phyloP scores from a whole-genome alignment of 2,113 vertebrate species.

The Pelodiscus sinensis region DNA sequence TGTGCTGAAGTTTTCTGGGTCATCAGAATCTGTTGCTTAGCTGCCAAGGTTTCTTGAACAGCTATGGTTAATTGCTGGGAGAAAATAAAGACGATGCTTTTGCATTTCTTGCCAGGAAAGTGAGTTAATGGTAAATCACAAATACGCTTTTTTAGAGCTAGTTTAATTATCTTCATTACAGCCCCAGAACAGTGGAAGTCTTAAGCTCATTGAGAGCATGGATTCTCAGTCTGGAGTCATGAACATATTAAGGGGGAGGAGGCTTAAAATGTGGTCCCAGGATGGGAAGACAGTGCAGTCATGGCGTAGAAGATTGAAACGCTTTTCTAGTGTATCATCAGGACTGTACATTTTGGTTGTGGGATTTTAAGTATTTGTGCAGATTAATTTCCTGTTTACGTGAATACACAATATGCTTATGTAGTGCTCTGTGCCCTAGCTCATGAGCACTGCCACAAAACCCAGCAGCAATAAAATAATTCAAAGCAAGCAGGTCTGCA shows the following conservation, averaged over 20 bases:
- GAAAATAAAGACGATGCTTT: slow-evolving; percentile 48
- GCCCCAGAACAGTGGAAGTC: not conserved
- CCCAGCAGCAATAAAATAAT: not conserved
- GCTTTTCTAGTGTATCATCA: not conserved
- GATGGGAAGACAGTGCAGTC: not conserved
- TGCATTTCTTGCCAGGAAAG: not conserved
- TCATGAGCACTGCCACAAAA: not conserved
- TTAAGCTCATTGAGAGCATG: not conserved
- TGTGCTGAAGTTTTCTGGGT: slow-evolving; percentile 44
- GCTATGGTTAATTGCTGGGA: not conserved
- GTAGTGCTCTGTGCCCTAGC: not conserved
- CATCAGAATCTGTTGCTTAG: slow-evolving; percentile 57
- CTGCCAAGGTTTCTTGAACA: slow-evolving; percentile 33
- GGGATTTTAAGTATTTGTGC: not conserved
- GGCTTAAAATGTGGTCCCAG: not conserved
- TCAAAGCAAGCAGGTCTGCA: not conserved
- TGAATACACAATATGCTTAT: not conserved
- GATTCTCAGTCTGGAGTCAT: not conserved
- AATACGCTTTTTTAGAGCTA: not conserved
- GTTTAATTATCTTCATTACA: not conserved
- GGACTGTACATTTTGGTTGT: not conserved
- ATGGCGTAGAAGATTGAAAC: not conserved
- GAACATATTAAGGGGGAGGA: not conserved
- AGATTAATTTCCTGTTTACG: not conserved
- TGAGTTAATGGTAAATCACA: not conserved